These are phyloP conservation scores for Clusia tigrina DNA, from an alignment of 2,888 invertebrate genomes.

Conservation along the genomic window DNA sequence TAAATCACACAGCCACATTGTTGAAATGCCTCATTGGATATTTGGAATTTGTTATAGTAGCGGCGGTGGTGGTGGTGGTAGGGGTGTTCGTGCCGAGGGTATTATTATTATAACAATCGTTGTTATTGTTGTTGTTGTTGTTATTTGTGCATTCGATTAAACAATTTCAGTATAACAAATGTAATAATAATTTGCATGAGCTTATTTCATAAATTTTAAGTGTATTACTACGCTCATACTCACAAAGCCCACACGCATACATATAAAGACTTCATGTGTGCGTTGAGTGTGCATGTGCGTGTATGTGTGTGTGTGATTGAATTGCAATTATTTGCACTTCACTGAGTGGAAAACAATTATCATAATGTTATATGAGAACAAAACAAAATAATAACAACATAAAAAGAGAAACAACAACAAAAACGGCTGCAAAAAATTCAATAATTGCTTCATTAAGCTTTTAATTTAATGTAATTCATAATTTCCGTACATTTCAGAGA, in stretches of 20 bases:
- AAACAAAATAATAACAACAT: too few relatives aligned
- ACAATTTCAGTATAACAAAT: neutral
- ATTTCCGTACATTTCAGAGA: too few relatives aligned
- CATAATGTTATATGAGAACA: constrained; percentile 42
- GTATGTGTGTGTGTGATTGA: constrained; percentile 22
- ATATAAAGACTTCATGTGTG: neutral
- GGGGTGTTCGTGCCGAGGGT: neutral
- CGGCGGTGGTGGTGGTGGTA: neutral
- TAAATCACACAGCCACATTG: neutral
- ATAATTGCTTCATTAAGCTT: too few relatives aligned
- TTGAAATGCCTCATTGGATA: neutral
- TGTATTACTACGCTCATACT: constrained; percentile 1
- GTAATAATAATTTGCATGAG: neutral
- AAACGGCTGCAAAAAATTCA: too few relatives aligned
- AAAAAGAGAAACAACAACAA: too few relatives aligned
- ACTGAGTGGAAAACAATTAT: constrained; percentile 55
- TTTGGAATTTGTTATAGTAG: neutral
- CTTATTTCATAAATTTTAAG: constrained; percentile 8
- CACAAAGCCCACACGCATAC: too few relatives aligned
- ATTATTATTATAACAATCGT: neutral
- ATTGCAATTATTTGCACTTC: constrained; percentile 47
- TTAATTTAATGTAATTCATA: too few relatives aligned
- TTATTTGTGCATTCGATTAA: neutral
- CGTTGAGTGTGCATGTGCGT: neutral
- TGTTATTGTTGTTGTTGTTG: constrained; percentile 3